Percentiles rank a stretch among this genome's conserved stretches.
Evolutionary conservation across 2,888 invertebrate genomes (phyloP).

Genomic region (Pogonocherus hispidulus): DNA sequence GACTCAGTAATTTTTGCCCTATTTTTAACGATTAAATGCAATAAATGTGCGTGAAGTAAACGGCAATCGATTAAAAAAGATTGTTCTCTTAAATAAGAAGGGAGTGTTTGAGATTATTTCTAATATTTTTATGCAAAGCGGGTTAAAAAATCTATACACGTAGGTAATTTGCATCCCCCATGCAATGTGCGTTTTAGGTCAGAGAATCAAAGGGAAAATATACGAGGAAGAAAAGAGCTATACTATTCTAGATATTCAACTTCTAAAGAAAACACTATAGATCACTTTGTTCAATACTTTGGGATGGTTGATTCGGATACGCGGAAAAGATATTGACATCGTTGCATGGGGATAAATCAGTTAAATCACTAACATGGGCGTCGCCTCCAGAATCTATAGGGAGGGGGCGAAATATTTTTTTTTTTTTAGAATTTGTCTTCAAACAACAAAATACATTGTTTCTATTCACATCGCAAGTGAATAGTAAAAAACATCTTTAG

Average conservation of each 20-base stretch:
- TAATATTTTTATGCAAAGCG: slow-evolving; percentile 54
- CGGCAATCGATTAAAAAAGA: slow-evolving; percentile 45
- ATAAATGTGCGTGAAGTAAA: slow-evolving; percentile 49
- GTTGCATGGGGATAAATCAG: too few relatives aligned
- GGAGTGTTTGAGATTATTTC: slow-evolving; percentile 49
- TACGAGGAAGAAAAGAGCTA: slow-evolving; percentile 20
- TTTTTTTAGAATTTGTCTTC: too few relatives aligned
- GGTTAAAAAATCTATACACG: slow-evolving; percentile 49
- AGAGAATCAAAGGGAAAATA: slow-evolving; percentile 16
- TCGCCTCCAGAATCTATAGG: too few relatives aligned
- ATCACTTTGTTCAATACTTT: not conserved
- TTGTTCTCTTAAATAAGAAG: slow-evolving; percentile 45
- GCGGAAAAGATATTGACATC: too few relatives aligned
- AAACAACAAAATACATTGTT: too few relatives aligned
- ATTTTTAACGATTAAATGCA: slow-evolving; percentile 12
- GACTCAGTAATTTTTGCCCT: not conserved
- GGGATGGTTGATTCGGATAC: too few relatives aligned
- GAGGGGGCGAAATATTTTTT: too few relatives aligned
- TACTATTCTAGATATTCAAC: too few relatives aligned
- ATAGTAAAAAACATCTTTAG: too few relatives aligned
- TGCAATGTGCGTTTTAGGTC: slow-evolving; percentile 46
- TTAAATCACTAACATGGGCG: too few relatives aligned
- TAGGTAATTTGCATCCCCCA: slow-evolving; percentile 53
- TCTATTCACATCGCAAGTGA: too few relatives aligned
- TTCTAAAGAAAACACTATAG: too few relatives aligned